Evolutionary conservation across 2,113 vertebrate species (phyloP).

Genomic region (Mustelus asterias): DNA sequence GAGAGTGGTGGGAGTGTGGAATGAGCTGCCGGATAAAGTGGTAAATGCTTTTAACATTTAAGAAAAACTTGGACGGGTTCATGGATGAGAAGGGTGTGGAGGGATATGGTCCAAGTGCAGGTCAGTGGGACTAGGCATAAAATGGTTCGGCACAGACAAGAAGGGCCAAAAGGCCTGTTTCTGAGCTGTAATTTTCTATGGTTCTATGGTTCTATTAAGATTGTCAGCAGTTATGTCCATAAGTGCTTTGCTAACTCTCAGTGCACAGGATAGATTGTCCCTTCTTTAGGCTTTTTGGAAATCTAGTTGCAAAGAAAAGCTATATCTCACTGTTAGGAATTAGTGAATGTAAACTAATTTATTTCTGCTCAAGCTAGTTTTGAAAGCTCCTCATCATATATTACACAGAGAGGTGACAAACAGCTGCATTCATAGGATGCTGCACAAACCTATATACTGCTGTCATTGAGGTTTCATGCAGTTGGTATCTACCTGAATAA

Average conservation of each 20-base stretch:
- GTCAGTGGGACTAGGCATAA: too few species aligned
- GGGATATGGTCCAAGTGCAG: too few species aligned
- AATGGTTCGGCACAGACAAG: too few species aligned
- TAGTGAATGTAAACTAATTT: background rate
- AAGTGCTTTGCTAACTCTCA: background rate
- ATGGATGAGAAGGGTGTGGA: too few species aligned
- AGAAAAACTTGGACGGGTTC: too few species aligned
- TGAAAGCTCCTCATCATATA: background rate
- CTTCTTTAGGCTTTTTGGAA: background rate
- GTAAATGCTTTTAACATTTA: too few species aligned
- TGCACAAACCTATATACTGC: background rate
- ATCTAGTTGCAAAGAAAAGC: background rate
- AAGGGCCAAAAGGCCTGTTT: too few species aligned
- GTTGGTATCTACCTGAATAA: background rate
- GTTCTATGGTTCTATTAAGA: too few species aligned
- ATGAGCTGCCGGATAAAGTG: too few species aligned
- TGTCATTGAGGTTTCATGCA: background rate
- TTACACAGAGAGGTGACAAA: background rate
- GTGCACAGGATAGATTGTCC: background rate
- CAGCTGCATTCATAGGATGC: background rate
- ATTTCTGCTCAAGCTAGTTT: background rate
- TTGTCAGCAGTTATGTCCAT: background rate
- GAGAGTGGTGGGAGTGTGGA: too few species aligned
- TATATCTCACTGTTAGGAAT: background rate
- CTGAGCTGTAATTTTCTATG: too few species aligned